Evolutionary conservation across 2,797 vertebrate genomes (phyloP), one percentile per base, ranked within the genome.

Genomic region (Sciurus carolinensis): DNA sequence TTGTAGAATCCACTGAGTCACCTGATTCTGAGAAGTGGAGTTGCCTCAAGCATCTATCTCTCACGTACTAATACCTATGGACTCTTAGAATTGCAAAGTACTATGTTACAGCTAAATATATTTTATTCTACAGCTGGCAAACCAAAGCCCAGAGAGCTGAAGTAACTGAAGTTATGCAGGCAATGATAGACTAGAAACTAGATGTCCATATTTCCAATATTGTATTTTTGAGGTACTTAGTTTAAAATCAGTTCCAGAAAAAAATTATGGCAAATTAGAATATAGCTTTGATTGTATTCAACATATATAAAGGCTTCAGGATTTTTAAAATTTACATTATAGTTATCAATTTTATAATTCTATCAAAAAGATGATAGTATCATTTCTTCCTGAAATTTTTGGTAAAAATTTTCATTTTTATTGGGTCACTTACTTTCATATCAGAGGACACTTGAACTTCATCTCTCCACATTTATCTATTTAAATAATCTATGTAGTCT

Each of bases 211-310:
- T 50, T 95, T 26, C n/a, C 42, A 44, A 54, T 36, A 88, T 11
- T 42, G 5, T n/a, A 57, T 66, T 79, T 18, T 64, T 67, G 28
- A 90, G 24, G n/a, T 71, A 33, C 9, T 42, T 67, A 47, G 73
- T 7, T 77, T 82, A 14, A 83, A 82, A 75, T 24, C 52, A 95
- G 24, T 44, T 42, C 10, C 47, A 91, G 47, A 91, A 95, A 87
- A 39, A 72, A 26, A 76, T 50, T 93, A 72, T 39, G 22, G 42
- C 14, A 81, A 69, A 59, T 77, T 59, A 79, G 9, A 85, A 92
- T 69, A 86, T 92, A 72, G 57, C n/a, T 82, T 50, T 80, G 47
- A 76, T 26, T 36, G 1, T 42, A 73, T 22, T 87, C 5, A 66
- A 73, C 66, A 81, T 71, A 14, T 22, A 79, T 52, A 54, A 1